Conservation (phyloP, 1,140 invertebrate species). For the Gryon sp. region DNA sequence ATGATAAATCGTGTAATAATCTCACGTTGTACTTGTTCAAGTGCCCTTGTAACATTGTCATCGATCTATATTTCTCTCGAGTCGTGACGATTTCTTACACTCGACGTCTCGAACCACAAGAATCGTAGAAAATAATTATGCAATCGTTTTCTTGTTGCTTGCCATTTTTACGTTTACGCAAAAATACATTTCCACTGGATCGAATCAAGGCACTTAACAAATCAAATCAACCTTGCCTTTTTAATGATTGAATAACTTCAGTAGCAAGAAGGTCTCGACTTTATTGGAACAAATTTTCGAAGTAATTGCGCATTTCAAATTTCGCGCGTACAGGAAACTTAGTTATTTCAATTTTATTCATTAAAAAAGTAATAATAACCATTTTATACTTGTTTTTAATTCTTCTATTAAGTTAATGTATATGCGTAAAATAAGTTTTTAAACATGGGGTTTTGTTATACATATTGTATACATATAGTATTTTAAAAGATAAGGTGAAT, state of each 20-base stretch:
- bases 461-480: conserved; percentile 8
- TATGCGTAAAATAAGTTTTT: too few species aligned
- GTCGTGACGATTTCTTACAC: conserved; percentile 46
- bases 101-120: conserved; percentile 23
- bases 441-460: too few species aligned
- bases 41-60: conserved; percentile 59
- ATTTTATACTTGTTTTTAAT: too few species aligned
- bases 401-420: too few species aligned
- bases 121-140: conserved; percentile 61
- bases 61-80: conserved; percentile 50
- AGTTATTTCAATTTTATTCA: too few species aligned
- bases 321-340: too few species aligned
- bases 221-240: conserved; percentile 55
- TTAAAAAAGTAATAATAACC: too few species aligned
- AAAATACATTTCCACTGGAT: conserved; percentile 58
- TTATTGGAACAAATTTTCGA: conserved; percentile 40
- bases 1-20: conserved; percentile 53
- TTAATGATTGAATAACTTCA: conserved; percentile 56
- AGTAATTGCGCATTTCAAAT: neutral
- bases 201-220: conserved; percentile 58
- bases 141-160: conserved; percentile 49
- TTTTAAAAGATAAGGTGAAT: conserved; percentile 40
- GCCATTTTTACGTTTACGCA: conserved; percentile 54
- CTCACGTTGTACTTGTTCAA: conserved; percentile 38
- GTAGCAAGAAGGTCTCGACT: conserved; percentile 33